Conservation (phyloP, 2,797 vertebrate genomes). For the Tokudaia tokunoshimensis region DNA sequence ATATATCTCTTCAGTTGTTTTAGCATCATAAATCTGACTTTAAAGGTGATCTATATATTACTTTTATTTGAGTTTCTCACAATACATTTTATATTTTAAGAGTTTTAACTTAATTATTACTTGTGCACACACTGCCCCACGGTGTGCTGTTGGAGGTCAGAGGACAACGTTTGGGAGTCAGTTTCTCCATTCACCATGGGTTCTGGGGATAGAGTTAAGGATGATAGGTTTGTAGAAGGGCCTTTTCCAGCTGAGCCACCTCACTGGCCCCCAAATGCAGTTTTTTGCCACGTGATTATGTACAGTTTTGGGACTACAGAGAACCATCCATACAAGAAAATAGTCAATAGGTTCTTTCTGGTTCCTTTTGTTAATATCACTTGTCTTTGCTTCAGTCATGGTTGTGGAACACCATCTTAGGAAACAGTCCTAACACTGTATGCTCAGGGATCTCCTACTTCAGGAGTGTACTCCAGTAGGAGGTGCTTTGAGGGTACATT, state of each 20-base stretch:
- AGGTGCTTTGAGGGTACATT: neutral
- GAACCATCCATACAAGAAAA: neutral
- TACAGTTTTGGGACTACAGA: neutral
- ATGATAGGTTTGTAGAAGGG: neutral
- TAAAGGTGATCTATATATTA: neutral
- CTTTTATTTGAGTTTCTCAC: constrained; percentile 46
- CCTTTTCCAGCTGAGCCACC: neutral
- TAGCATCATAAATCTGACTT: neutral
- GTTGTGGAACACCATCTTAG: constrained; percentile 17
- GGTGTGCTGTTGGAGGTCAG: neutral
- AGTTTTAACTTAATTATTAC: neutral
- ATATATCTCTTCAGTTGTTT: neutral
- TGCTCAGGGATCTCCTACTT: neutral
- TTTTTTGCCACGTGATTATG: neutral
- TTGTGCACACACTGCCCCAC: neutral
- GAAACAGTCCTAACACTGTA: neutral
- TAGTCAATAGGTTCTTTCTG: neutral
- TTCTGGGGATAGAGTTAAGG: neutral
- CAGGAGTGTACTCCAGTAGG: neutral
- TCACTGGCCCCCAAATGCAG: neutral
- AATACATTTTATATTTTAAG: neutral
- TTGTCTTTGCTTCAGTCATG: constrained; percentile 43
- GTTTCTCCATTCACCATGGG: neutral
- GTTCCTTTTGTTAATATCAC: neutral
- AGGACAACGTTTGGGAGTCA: neutral